Base-by-base conservation (phyloP, 2,797 vertebrate species). In the Eleutherodactylus coqui region DNA sequence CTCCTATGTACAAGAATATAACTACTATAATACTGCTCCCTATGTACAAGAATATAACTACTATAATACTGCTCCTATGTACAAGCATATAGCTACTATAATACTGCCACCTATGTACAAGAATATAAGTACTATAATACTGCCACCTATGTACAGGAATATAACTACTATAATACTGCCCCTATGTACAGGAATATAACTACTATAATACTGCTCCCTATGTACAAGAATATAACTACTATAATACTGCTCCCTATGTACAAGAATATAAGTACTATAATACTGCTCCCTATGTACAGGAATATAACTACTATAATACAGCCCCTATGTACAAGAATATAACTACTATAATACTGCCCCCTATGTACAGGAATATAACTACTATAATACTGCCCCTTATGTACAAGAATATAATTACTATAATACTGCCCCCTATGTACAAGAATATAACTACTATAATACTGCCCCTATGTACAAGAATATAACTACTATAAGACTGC, bases 41-140 rank as follows among this genome's bases (percentile, higher is more conserved):
- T 62, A 62, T 62, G 17, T 62, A 62, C 60, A 62, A 62, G 60
- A 62, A 62, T 62, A 62, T 32, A 62, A 62, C 60, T 62, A 62
- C 60, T 62, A 62, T 62, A 62, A 62, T 62, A 62, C 60, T 62
- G 60, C 60, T 62, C 60, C 60, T 62, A 62, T 62, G 29, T 62
- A 62, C 27, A 62, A 62, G 27, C 29, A 62, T 62, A 62, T 62
- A 62, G 16, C 60, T 62, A 62, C 60, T 62, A 62, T 62, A 62
- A 62, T 62, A 62, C 60, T 62, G 27, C 60, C 13, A n/a, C n/a
- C 60, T 62, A 62, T 62, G 27, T 32, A 62, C 55, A 62, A 62
- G 27, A 62, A 62, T 62, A 62, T 58, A 58, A 58, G 24, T 58
- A 58, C 55, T 58, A 58, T 58, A 58, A 58, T 58, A 58, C 55